Percentiles rank a stretch among this genome's conserved stretches.
Conservation (phyloP, 2,888 invertebrate species). For the Euphydryas editha region DNA sequence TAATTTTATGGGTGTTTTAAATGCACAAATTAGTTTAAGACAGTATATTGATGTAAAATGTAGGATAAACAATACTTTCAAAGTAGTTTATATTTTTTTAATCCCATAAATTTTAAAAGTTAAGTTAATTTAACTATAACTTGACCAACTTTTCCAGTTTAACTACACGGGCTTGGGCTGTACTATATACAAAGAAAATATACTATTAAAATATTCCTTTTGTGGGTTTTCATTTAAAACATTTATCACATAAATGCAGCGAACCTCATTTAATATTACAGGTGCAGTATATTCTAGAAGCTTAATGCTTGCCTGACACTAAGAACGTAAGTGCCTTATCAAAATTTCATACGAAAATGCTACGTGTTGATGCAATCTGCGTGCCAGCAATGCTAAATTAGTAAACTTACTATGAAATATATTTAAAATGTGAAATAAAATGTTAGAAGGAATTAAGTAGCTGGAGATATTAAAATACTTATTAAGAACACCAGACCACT, state of each 20-base stretch:
- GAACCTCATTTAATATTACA: background rate
- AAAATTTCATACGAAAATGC: slow-evolving; percentile 12
- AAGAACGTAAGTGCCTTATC: slow-evolving; percentile 13
- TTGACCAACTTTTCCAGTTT: no score
- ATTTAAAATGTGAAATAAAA: background rate
- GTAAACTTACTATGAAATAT: background rate
- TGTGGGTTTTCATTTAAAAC: background rate
- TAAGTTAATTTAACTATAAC: no score
- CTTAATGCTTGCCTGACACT: slow-evolving; percentile 9
- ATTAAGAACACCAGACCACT: no score
- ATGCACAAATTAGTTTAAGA: no score
- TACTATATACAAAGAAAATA: no score
- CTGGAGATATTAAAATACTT: no score
- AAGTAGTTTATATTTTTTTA: no score
- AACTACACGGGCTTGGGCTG: no score
- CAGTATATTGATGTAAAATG: no score
- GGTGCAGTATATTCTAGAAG: slow-evolving; percentile 6
- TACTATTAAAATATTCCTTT: background rate
- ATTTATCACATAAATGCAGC: slow-evolving; percentile 6
- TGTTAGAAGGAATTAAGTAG: background rate
- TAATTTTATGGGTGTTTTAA: no score
- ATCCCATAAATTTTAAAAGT: no score
- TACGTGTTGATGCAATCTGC: slow-evolving; percentile 1
- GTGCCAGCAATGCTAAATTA: background rate
- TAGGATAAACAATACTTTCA: no score